phyloP scores from a whole-genome alignment of 1,140 invertebrate species.

The Panagrolaimus sp. region DNA sequence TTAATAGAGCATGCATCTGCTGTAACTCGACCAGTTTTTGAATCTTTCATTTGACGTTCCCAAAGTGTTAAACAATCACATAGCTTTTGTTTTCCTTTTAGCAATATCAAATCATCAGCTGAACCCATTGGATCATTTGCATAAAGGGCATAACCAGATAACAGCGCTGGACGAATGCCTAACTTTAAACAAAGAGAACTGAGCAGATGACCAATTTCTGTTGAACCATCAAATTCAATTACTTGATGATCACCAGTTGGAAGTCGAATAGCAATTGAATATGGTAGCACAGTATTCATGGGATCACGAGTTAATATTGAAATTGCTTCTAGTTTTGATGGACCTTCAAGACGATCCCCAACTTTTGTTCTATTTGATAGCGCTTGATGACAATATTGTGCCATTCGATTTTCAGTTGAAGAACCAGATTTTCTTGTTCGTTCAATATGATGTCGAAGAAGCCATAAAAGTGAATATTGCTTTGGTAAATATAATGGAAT shows the following conservation, averaged over 20 bases:
- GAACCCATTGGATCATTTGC: constrained; percentile 29
- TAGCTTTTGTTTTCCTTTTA: constrained; percentile 15
- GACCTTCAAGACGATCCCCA: constrained; percentile 43
- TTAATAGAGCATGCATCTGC: constrained; percentile 26
- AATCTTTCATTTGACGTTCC: constrained; percentile 37
- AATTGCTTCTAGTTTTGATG: constrained; percentile 47
- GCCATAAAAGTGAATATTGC: constrained; percentile 47
- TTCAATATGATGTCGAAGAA: constrained; percentile 40
- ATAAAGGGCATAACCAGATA: constrained; percentile 48
- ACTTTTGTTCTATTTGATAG: constrained; percentile 28
- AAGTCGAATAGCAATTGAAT: constrained; percentile 42
- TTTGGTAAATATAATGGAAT: constrained; percentile 45
- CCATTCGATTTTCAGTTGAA: constrained; percentile 25
- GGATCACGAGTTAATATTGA: constrained; percentile 45
- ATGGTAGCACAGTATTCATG: constrained; percentile 38
- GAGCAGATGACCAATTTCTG: constrained; percentile 50
- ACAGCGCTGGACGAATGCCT: constrained; percentile 41
- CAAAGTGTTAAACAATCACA: constrained; percentile 45
- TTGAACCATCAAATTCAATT: constrained; percentile 51
- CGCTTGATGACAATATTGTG: constrained; percentile 39
- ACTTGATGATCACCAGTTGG: constrained; percentile 49
- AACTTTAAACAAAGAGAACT: constrained; percentile 46
- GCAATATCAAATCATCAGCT: constrained; percentile 10
- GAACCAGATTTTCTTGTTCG: constrained; percentile 25
- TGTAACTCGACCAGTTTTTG: constrained; percentile 31